Evolutionary conservation across 2,888 invertebrate species (phyloP).

Genomic region (Oxytorus armatus): DNA sequence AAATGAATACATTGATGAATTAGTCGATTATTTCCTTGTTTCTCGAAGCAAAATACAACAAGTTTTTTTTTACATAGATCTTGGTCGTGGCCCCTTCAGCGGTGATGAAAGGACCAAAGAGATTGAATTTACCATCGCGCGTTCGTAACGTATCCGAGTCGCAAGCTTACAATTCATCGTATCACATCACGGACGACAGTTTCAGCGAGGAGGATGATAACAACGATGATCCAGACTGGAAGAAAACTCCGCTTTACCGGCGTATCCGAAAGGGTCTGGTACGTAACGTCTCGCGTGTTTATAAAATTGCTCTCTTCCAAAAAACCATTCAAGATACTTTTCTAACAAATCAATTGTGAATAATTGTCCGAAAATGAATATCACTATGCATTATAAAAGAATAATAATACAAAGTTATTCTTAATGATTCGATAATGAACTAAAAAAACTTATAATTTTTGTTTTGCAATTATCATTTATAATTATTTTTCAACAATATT

Average conservation of each 20-base stretch:
- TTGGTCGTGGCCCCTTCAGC: not conserved
- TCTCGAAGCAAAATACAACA: not conserved
- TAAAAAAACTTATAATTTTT: no score
- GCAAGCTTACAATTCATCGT: slow-evolving; percentile 21
- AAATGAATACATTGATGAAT: slow-evolving; percentile 6
- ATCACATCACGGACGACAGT: slow-evolving; percentile 73
- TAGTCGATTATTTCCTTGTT: no score
- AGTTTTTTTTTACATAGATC: not conserved
- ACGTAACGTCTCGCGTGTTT: not conserved
- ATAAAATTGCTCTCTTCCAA: not conserved
- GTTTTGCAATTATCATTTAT: no score
- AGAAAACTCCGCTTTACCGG: slow-evolving; percentile 88
- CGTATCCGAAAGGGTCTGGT: slow-evolving; percentile 81
- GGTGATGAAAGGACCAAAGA: slow-evolving; percentile 26
- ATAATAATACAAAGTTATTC: no score
- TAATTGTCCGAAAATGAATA: slow-evolving; percentile 4
- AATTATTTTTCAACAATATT: no score
- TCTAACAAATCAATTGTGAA: not conserved
- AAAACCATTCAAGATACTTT: not conserved
- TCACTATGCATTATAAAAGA: no score
- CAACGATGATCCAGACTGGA: slow-evolving; percentile 89
- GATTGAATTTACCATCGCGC: not conserved
- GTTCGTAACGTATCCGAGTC: not conserved
- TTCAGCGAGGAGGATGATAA: slow-evolving; percentile 81
- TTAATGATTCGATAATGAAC: no score